Percentiles rank a stretch among this genome's conserved stretches.
Evolutionary conservation across 2,888 invertebrate species (phyloP).

Genomic region (Troides helena): DNA sequence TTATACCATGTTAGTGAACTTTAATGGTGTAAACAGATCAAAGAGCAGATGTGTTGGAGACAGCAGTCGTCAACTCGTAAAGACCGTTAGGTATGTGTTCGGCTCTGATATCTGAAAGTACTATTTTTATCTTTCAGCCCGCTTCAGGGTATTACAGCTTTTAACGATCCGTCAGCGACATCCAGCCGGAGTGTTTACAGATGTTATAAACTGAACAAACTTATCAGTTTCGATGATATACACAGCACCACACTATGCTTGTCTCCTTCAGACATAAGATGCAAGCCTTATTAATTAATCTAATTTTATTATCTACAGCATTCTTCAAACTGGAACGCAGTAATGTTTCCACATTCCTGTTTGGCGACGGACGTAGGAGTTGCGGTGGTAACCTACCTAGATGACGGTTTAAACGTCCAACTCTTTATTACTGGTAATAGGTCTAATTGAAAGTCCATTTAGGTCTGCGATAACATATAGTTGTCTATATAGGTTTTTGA

Average conservation of each 20-base stretch:
- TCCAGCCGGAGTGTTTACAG: background rate
- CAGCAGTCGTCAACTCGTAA: slow-evolving; percentile 26
- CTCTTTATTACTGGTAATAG: too few species aligned
- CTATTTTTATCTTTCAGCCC: slow-evolving; percentile 20
- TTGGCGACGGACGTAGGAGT: too few species aligned
- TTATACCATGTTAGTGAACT: background rate
- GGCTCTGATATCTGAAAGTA: slow-evolving; percentile 13
- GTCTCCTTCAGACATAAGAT: too few species aligned
- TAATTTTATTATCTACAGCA: too few species aligned
- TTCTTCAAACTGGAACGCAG: too few species aligned
- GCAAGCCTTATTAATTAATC: too few species aligned
- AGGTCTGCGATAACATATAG: background rate
- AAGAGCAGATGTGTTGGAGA: slow-evolving; percentile 18
- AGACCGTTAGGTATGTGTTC: slow-evolving; percentile 20
- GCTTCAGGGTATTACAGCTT: slow-evolving; percentile 16
- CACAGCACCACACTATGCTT: too few species aligned
- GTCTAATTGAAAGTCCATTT: too few species aligned
- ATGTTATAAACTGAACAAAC: background rate
- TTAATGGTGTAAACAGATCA: slow-evolving; percentile 21
- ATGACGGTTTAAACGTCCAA: too few species aligned
- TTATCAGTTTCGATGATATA: background rate
- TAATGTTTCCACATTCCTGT: too few species aligned
- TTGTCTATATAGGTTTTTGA: background rate
- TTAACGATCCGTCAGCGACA: slow-evolving; percentile 17
- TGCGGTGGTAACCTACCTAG: too few species aligned